Evolutionary conservation across 2,888 invertebrate genomes (phyloP), one percentile per base, ranked within the genome.

Genomic region (Xylota segnis): DNA sequence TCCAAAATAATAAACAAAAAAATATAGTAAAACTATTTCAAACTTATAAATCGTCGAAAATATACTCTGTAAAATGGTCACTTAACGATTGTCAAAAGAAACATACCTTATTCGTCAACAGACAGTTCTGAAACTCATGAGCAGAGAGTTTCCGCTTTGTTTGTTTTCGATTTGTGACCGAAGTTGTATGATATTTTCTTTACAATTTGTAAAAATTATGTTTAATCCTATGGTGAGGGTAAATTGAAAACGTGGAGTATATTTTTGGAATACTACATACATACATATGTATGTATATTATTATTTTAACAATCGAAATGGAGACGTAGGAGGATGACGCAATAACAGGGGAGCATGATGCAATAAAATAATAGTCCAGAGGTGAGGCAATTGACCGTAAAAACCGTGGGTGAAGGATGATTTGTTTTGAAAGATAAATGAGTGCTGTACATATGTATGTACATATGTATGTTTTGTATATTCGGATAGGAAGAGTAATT

Each of bases 281-380:
- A n/a, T n/a, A n/a, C n/a, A n/a, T n/a, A n/a, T n/a, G n/a, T n/a
- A n/a, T n/a, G n/a, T n/a, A 54, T n/a, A 54, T 54, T n/a, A 43
- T 10, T 50, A 29, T 54, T n/a, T 12, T 27, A 34, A 16, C 16
- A 7, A 56, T 9, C 16, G 2, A 32, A 34, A 32, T 2, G 14
- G 32, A n/a, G 34, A 16, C 56, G 56, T 56, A 34, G 56, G 34
- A 16, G 34, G 10, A 56, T 56, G 56, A 56, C 16, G 56, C 56
- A 56, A 56, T 34, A 34, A 3, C 5, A 56, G 32, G 9, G 7
- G 18, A 16, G 9, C 7, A 56, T 34, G 34, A 56, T 34, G 34
- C 32, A 56, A 56, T 34, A 34, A 9, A 14, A 9, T 50, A 16
- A 34, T 16, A 34, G 16, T 56, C 34, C 34, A 56, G 32, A 56